Percentiles rank a stretch among this genome's conserved stretches.
These are phyloP conservation scores for Enteromius radiatus DNA, from an alignment of 2,797 vertebrate genomes.

Conservation along the genomic window DNA sequence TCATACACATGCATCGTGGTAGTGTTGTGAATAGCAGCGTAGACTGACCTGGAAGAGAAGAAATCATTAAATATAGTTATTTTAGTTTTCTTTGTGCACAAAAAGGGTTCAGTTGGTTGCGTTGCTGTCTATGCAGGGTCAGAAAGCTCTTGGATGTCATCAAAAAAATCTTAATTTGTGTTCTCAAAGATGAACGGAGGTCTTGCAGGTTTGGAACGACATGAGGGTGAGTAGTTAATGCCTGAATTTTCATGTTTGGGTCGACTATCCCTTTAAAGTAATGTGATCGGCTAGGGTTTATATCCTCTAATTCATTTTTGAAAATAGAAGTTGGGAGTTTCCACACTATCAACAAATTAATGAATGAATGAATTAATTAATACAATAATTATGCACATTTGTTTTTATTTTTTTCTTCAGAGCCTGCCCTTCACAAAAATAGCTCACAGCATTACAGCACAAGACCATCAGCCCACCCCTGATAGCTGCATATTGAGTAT, in stretches of 20 bases:
- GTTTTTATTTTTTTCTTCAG: constrained; percentile 73
- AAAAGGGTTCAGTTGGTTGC: neutral
- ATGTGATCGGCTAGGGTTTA: neutral
- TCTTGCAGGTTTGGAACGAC: neutral
- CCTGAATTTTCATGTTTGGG: neutral
- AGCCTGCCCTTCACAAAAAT: constrained; percentile 98
- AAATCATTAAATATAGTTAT: neutral
- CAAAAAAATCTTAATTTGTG: neutral
- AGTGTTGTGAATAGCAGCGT: neutral
- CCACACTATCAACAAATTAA: neutral
- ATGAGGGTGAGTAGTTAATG: neutral
- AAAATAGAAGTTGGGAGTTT: neutral
- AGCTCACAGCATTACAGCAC: constrained; percentile 96
- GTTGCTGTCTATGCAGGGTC: neutral
- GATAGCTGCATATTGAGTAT: constrained; percentile 98
- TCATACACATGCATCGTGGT: neutral
- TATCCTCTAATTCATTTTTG: neutral
- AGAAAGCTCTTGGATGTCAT: neutral
- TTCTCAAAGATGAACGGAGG: neutral
- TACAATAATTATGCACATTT: neutral
- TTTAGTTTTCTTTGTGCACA: neutral
- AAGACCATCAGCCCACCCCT: constrained; percentile 98
- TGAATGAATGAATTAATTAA: neutral
- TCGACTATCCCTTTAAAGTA: neutral
- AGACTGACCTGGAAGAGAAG: neutral